Evolutionary conservation across 2,113 vertebrate species (phyloP), one percentile per base, ranked within the genome.

Genomic region (Prolemur simus): DNA sequence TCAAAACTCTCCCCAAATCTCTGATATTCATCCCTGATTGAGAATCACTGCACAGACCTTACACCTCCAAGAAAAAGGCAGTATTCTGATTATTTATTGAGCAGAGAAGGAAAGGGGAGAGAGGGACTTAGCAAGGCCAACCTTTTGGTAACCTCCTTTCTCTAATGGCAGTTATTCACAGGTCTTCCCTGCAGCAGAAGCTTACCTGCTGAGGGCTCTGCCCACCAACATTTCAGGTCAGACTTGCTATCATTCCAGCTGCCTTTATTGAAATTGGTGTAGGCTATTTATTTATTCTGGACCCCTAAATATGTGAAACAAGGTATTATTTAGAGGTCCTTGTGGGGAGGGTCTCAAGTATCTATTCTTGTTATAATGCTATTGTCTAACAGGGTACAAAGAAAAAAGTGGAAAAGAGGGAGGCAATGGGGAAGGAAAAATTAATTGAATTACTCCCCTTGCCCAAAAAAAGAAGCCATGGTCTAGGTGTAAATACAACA

Each of bases 51-150:
- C 49, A 73, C 6, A 91, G 71, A 85, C 49, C 66, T 91, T 81
- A 63, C 15, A 69, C 21, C 39, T 85, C 83, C 49, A 95, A 80
- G 52, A 32, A 88, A 81, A 87, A 52, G 66, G n/a, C 74, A 92
- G 42, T 66, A 54, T 34, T 45, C 34, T 80, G 47, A 88, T 78
- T 91, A 91, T 83, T 83, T 77, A 85, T 17, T 60, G 42, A 91
- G 39, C 60, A 32, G 49, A 87, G 45, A 95, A 85, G 66, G 78
- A 14, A 95, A 92, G 10, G 29, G 21, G 91, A 29, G 10, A 94
- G 37, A 93, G 47, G 76, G 17, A 94, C n/a, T 77, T 42, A 68
- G n/a, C 69, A 93, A 94, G 84, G 47, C 32, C 94, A 95, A 85
- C 39, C 29, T 90, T 91, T 77, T 49, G 14, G 34, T 92, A 18